Evolutionary conservation across 2,113 vertebrate genomes (phyloP), one percentile per base, ranked within the genome.

Genomic region (Coreoperca whiteheadi): DNA sequence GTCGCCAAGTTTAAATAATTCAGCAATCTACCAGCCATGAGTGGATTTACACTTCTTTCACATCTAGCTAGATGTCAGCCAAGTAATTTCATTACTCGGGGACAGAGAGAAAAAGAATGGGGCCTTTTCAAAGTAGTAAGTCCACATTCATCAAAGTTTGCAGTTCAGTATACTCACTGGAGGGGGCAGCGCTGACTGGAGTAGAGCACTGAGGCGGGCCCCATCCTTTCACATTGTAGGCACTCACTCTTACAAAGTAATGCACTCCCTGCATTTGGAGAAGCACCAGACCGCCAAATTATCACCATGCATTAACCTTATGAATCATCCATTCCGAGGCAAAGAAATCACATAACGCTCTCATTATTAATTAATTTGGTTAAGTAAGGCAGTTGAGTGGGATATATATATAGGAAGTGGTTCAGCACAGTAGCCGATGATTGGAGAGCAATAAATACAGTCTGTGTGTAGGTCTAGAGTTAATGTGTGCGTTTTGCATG

Each of bases 211-310:
- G 94, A 71, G 93, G 79, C 2, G 84, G 92, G 16, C 95, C 95
- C 95, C 95, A 96, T 88, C 95, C 95, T 84, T 93, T 95, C 78
- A 95, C 91, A 23, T 96, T 96, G 90, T 89, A 95, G 73, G 94
- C 94, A 28, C 91, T 93, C 64, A 92, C 95, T 85, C 94, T 94
- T 30, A 96, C 93, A 68, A 93, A 95, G 89, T 95, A 96, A 65
- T 89, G 89, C 65, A 88, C 82, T 81, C 95, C 95, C 95, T 96
- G 90, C 41, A 75, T 88, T 85, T 67, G 61, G 76, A 91, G 53
- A 85, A 84, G 71, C 81, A 87, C 9, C 72, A 89, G 39, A 89
- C 30, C 11, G 32, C 41, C 72, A 85, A 76, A 87, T 92, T 82
- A 91, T 83, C 70, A 84, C 30, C 46, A 15, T 79, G 81, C 71